These are phyloP conservation scores for Ibidorhyncha struthersii DNA, from an alignment of 2,113 vertebrate genomes.

Conservation along the genomic window DNA sequence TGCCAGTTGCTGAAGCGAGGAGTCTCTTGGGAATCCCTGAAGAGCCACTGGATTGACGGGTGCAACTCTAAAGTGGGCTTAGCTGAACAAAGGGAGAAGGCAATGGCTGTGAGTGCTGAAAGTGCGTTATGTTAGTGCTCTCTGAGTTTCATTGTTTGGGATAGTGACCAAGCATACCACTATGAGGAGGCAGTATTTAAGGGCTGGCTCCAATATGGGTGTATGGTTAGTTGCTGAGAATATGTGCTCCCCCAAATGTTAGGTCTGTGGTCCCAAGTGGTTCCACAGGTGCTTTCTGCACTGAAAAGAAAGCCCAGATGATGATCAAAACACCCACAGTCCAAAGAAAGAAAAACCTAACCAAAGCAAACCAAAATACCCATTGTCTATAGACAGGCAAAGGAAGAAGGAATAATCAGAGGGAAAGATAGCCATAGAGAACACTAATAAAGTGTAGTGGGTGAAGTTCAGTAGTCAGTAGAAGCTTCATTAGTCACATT, in stretches of 20 bases:
- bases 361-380: neutral
- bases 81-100: neutral
- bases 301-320: rapidly evolving
- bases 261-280: neutral
- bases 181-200: neutral
- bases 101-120: neutral
- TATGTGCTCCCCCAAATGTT: neutral
- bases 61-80: neutral
- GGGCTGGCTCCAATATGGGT: neutral
- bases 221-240: neutral
- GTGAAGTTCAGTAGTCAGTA: neutral
- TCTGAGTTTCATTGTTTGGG: neutral
- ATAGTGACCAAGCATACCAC: neutral
- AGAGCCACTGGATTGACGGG: neutral
- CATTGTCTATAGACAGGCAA: neutral
- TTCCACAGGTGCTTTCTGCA: neutral
- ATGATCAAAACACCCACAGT: neutral
- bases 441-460: neutral
- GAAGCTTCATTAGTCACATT: neutral
- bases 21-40: neutral
- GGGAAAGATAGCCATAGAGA: neutral
- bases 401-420: neutral
- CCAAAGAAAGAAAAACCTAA: neutral
- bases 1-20: neutral
- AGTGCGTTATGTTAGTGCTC: rapidly evolving